These are phyloP conservation scores for Ptilodon capucinus DNA, from an alignment of 2,888 invertebrate species.

Conservation along the genomic window DNA sequence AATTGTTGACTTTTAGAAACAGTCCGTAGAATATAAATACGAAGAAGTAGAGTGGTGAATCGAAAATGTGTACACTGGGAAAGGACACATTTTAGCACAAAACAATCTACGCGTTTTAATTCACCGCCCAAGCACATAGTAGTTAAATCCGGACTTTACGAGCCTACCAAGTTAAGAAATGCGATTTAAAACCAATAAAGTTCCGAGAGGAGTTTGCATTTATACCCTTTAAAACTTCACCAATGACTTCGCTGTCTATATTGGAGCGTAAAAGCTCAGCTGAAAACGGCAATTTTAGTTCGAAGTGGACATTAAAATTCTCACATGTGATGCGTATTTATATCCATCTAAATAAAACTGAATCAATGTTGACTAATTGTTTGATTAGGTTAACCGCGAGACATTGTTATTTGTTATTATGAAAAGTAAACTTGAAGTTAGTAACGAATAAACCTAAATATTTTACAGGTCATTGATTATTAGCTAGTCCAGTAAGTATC, in stretches of 20 bases:
- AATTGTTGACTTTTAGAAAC: no score
- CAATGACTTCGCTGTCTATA: constrained; percentile 8
- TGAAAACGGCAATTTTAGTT: constrained; percentile 6
- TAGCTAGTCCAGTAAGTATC: no score
- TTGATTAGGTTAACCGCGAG: no score
- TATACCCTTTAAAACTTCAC: constrained; percentile 23
- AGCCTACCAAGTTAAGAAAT: constrained; percentile 17
- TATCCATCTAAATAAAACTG: no score
- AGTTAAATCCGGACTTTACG: constrained; percentile 23
- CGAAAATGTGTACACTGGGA: neutral
- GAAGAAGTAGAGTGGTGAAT: no score
- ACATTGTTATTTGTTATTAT: no score
- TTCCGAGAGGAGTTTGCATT: constrained; percentile 14
- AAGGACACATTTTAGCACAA: constrained; percentile 14
- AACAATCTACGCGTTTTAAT: constrained; percentile 19
- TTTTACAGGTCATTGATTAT: no score
- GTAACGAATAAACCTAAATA: no score
- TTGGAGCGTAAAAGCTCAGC: constrained; percentile 17
- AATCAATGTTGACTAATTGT: no score
- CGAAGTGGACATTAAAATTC: neutral
- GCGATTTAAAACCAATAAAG: constrained; percentile 26
- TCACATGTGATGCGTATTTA: neutral
- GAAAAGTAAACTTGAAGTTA: no score
- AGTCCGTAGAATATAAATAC: no score
- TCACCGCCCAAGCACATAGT: constrained; percentile 12